Conservation (phyloP, 1,140 invertebrate genomes). For the Mizuhopecten yessoensis region DNA sequence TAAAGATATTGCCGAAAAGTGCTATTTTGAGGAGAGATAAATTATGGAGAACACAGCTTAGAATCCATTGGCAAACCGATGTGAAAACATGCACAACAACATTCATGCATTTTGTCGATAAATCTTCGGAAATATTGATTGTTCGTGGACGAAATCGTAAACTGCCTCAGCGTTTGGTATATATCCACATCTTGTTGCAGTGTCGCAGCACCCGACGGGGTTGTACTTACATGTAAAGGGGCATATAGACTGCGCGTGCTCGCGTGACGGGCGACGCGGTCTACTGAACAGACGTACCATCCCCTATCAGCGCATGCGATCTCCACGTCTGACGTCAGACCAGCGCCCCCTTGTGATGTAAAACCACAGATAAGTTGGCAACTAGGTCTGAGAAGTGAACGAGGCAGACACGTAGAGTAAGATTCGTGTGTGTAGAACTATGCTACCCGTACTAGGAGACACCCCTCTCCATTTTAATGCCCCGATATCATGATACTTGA, state of each 20-base stretch:
- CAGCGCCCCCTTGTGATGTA: not conserved
- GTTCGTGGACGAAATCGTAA: not conserved
- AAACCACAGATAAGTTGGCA: not conserved
- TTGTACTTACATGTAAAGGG: not conserved
- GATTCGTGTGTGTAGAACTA: not conserved
- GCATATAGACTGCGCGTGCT: not conserved
- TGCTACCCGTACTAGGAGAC: not conserved
- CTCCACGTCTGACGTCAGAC: constrained; percentile 8
- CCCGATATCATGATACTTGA: not conserved
- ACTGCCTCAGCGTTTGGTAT: not conserved
- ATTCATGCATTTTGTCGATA: constrained; percentile 35
- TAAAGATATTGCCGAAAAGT: not conserved
- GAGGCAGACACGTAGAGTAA: not conserved
- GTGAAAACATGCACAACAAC: constrained; percentile 23
- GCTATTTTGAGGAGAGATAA: constrained; percentile 2
- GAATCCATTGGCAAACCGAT: not conserved
- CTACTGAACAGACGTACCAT: not conserved
- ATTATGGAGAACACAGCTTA: not conserved
- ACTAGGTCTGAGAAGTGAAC: not conserved
- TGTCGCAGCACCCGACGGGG: not conserved
- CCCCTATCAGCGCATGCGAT: not conserved
- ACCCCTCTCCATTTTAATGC: not conserved
- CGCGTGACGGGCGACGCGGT: not conserved
- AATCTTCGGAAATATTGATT: constrained; percentile 29
- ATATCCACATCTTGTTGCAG: not conserved